These are phyloP conservation scores for Nibea albiflora DNA, from an alignment of 2,113 vertebrate genomes.

Conservation along the genomic window DNA sequence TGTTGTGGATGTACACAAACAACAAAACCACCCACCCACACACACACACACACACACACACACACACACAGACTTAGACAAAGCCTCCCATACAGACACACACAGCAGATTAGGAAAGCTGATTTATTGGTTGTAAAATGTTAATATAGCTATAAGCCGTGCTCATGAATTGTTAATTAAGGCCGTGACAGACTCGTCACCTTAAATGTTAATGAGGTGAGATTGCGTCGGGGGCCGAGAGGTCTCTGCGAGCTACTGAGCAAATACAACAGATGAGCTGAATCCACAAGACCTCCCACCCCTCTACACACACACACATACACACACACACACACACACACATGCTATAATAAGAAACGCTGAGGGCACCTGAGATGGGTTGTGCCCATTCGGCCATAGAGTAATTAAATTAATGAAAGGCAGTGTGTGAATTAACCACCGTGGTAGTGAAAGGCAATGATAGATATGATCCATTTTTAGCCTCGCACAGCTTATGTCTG, in stretches of 20 bases:
- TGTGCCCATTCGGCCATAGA: constrained; percentile 30
- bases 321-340: too few relatives aligned
- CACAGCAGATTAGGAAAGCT: constrained; percentile 65
- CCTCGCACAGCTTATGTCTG: neutral
- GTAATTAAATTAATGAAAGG: constrained; percentile 71
- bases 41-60: constrained; percentile 19
- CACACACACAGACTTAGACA: constrained; percentile 36
- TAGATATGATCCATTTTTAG: constrained; percentile 48
- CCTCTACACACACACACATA: too few relatives aligned
- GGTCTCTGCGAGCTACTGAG: constrained; percentile 71
- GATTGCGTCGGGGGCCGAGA: constrained; percentile 66
- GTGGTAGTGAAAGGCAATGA: constrained; percentile 48
- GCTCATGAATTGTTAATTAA: constrained; percentile 85
- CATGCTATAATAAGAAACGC: constrained; percentile 65
- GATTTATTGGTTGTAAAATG: constrained; percentile 86
- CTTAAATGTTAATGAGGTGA: constrained; percentile 88
- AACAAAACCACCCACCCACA: constrained; percentile 14
- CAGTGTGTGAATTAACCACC: constrained; percentile 55
- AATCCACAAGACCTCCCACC: constrained; percentile 63
- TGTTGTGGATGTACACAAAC: constrained; percentile 55
- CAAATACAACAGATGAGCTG: constrained; percentile 79
- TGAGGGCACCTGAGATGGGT: constrained; percentile 68
- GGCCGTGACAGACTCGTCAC: constrained; percentile 77
- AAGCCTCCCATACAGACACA: constrained; percentile 17
- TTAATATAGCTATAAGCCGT: constrained; percentile 83